Evolutionary conservation across 2,888 invertebrate genomes (phyloP), one percentile per base, ranked within the genome.

Genomic region (Gonocerus acuteangulatus): DNA sequence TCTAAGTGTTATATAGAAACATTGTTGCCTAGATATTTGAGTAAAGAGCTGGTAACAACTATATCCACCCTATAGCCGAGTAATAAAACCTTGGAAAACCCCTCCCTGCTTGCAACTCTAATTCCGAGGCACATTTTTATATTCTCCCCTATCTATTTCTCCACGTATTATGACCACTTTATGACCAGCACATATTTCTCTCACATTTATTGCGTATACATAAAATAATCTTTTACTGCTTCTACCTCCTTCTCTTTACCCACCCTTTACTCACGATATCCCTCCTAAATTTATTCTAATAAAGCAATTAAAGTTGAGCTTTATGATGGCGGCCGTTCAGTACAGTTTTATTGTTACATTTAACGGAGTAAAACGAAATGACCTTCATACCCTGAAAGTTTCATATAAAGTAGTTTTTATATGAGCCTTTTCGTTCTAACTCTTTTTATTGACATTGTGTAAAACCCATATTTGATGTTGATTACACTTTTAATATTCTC

Each of bases 221-320:
- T 57, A 57, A 57, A 57, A 57, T 57, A 57, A 57, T 47, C 45
- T 45, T 57, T 57, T 57, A 57, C 44, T 45, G 57, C 57, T 23
- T 15, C 44, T 19, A 16, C 27, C 44, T 22, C 47, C 44, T 23
- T 45, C 27, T 19, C 57, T 34, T 22, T 32, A 16, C 22, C 22
- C 57, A 21, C 44, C 36, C 44, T 32, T 34, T 45, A 15, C 21
- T 23, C 16, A 6, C 18, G 13, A 7, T 19, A 21, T n/a, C 54
- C 44, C 22, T 19, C 57, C 47, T 57, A 57, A 57, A 57, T 59
- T 59, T 59, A 59, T 59, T 59, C 59, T 59, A 59, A 59, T 59
- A 59, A 59, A 59, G 59, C 59, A 59, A 59, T 59, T 59, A 59
- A 59, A 59, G 57, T 47, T 47, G 57, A 27, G 15, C 57, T 57